Percentiles rank a stretch among this genome's conserved stretches.
phyloP scores from a whole-genome alignment of 1,140 invertebrate species.

The Calephelis nemesis region DNA sequence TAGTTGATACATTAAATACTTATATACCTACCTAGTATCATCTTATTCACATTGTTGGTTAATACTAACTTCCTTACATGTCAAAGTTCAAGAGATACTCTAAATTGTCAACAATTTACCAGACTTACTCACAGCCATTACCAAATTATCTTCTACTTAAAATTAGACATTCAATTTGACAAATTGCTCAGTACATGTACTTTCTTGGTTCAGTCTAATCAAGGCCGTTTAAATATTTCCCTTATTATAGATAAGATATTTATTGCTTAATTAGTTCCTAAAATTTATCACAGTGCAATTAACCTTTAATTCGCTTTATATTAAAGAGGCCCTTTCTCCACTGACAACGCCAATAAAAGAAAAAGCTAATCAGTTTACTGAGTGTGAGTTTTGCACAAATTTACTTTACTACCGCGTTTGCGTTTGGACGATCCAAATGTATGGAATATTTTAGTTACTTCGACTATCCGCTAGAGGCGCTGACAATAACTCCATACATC shows the following conservation, averaged over 20 bases:
- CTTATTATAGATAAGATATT: not conserved
- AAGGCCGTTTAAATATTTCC: not conserved
- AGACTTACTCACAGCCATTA: conserved; percentile 3
- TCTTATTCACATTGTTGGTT: too few relatives aligned
- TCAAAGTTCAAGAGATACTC: not conserved
- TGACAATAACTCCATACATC: too few relatives aligned
- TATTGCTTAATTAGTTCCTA: not conserved
- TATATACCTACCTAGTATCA: too few relatives aligned
- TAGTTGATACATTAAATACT: too few relatives aligned
- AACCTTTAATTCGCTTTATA: not conserved
- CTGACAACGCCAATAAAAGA: too few relatives aligned
- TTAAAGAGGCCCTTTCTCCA: too few relatives aligned
- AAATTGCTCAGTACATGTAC: not conserved
- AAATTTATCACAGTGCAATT: conserved; percentile 3
- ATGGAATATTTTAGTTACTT: too few relatives aligned
- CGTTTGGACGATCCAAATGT: too few relatives aligned
- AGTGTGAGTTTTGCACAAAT: too few relatives aligned
- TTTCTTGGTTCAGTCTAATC: not conserved
- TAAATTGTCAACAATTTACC: conserved; percentile 4
- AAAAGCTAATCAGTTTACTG: too few relatives aligned
- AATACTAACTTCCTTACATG: not conserved
- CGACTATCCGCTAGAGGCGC: too few relatives aligned
- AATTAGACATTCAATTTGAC: not conserved
- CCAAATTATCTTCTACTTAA: not conserved
- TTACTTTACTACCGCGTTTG: too few relatives aligned